Evolutionary conservation across 2,113 vertebrate species (phyloP), one percentile per base, ranked within the genome.

Genomic region (Lophura nycthemera): DNA sequence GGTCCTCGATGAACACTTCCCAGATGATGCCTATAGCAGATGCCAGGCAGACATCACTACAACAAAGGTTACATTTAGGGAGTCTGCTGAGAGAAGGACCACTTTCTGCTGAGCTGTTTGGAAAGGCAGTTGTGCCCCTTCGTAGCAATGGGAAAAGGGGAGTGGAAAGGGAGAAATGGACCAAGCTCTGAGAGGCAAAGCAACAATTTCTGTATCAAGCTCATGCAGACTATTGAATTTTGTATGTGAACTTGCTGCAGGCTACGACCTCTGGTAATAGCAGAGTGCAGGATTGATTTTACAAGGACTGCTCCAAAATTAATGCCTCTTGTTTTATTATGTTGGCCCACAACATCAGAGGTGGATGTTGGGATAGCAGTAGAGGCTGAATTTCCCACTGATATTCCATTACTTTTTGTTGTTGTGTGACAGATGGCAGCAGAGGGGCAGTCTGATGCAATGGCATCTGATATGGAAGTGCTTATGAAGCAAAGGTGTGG

Each of bases 1-100:
- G 27, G 38, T 30, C 15, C 64, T 76, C 8, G 11, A 43, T 59
- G 95, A 95, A 36, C 72, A 21, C 13, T 75, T 82, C 84, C 92
- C 78, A 75, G 72, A 75, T 36, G 47, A 2, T 22, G 18, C 8
- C 2, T n/a, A 5, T 15, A n/a, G 47, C 76, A 69, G 25, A 38
- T 24, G 40, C 40, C 65, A 74, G 65, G 10, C 43, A 81, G 43
- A n/a, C 50, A 61, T 17, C 73, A n/a, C 40, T 30, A 7, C 42
- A 19, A 69, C 52, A 56, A 73, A 70, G 45, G 36, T 74, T 19
- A 19, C 30, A 43, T 86, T 91, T 79, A 81, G 6, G 27, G 71
- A 57, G 21, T 7, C 13, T 36, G 84, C 65, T 73, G 86, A 66
- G 56, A n/a, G 43, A 87, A 81, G 60, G 47, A 85, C 56, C 32